A percentile compares a stretch with the other conserved stretches of the same genome.
These are phyloP conservation scores for Glaucidium brasilianum DNA, from an alignment of 2,113 vertebrate genomes.

Conservation along the genomic window DNA sequence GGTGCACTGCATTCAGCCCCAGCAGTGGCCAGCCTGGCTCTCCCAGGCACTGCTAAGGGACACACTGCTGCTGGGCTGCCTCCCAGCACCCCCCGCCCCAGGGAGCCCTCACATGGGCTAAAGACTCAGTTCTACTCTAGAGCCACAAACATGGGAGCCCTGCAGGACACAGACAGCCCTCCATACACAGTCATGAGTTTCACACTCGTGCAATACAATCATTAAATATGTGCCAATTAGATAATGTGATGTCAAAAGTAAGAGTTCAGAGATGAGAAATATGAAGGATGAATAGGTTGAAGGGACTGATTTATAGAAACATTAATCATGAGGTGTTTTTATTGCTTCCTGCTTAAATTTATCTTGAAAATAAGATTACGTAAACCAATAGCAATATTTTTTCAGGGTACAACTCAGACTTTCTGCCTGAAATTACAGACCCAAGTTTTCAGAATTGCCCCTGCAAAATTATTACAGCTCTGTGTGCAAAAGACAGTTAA, in stretches of 20 bases:
- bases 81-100: background rate
- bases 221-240: slow-evolving; percentile 19
- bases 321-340: background rate
- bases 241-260: slow-evolving; percentile 23
- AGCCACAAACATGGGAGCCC: background rate
- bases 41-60: background rate
- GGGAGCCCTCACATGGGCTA: background rate
- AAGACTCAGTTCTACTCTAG: rapidly evolving
- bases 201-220: background rate
- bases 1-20: rapidly evolving
- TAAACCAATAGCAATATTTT: background rate
- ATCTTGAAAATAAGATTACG: background rate
- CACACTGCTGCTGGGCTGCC: background rate
- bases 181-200: background rate
- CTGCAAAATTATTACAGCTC: background rate
- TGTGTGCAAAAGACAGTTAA: background rate
- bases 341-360: slow-evolving; percentile 9
- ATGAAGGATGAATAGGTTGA: slow-evolving; percentile 29
- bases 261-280: slow-evolving; percentile 17
- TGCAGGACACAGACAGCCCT: background rate
- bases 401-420: background rate
- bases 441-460: background rate
- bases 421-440: background rate
- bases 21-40: background rate
- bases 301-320: slow-evolving; percentile 40